These are phyloP conservation scores for Eumaeus atala DNA, from an alignment of 1,140 invertebrate genomes.

Conservation along the genomic window DNA sequence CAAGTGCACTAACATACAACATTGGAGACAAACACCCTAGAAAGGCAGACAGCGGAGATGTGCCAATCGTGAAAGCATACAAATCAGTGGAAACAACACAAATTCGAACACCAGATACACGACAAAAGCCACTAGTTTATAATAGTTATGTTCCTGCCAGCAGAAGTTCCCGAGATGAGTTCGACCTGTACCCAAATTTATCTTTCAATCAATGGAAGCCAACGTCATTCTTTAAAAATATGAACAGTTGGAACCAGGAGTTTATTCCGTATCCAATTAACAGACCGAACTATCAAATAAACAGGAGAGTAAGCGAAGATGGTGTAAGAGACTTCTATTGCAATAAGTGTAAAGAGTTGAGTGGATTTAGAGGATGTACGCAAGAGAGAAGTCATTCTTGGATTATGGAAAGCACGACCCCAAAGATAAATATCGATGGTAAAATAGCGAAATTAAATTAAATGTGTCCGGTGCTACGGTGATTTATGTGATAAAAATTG, in stretches of 20 bases:
- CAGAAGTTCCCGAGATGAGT: constrained; percentile 46
- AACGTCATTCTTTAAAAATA: constrained; percentile 51
- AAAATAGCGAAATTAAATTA: constrained; percentile 69
- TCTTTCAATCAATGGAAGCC: constrained; percentile 52
- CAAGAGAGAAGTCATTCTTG: constrained; percentile 37
- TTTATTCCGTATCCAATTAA: constrained; percentile 24
- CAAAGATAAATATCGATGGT: constrained; percentile 59
- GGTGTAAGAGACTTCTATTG: constrained; percentile 59
- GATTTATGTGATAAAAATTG: no score
- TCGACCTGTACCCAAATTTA: constrained; percentile 52
- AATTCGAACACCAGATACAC: constrained; percentile 52
- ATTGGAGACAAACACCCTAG: constrained; percentile 32
- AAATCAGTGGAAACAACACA: constrained; percentile 55
- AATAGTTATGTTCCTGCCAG: constrained; percentile 35
- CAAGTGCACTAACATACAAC: constrained; percentile 30
- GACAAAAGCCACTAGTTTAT: constrained; percentile 32
- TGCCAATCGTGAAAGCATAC: constrained; percentile 49
- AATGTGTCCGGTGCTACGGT: constrained; percentile 17
- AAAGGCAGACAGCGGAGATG: constrained; percentile 47
- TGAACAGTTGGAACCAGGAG: constrained; percentile 50
- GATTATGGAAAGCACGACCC: constrained; percentile 46
- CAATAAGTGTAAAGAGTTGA: constrained; percentile 53
- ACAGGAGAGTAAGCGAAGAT: constrained; percentile 48
- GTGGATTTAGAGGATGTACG: constrained; percentile 32
- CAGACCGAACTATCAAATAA: constrained; percentile 31